phyloP scores from a whole-genome alignment of 2,113 vertebrate genomes.

The Panthera tigris region DNA sequence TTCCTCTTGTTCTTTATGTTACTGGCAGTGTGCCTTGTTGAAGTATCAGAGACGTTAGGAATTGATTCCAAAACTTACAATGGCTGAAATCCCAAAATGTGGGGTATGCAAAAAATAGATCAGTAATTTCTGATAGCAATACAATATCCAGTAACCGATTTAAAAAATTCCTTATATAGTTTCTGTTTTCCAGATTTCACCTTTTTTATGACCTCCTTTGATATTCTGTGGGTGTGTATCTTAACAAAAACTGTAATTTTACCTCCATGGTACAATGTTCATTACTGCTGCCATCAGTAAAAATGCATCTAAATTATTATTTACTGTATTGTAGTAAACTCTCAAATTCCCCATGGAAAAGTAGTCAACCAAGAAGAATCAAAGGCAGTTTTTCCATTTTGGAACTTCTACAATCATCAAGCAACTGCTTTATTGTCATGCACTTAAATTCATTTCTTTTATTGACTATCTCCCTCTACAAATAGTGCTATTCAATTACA shows the following conservation, averaged over 20 bases:
- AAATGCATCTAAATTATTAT: conserved; percentile 71
- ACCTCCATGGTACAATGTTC: not conserved
- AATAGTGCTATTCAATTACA: conserved; percentile 74
- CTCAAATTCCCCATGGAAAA: conserved; percentile 61
- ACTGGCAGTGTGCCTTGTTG: not conserved
- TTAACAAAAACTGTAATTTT: conserved; percentile 64
- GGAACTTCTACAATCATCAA: conserved; percentile 63
- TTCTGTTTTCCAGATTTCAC: conserved; percentile 38
- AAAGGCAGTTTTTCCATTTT: conserved; percentile 70
- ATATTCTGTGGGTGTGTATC: conserved; percentile 46
- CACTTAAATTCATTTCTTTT: conserved; percentile 77
- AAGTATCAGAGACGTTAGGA: not conserved
- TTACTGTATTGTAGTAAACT: conserved; percentile 49
- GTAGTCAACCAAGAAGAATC: conserved; percentile 2
- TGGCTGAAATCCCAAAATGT: not conserved
- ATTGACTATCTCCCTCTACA: conserved; percentile 72
- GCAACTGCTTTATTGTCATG: conserved; percentile 55
- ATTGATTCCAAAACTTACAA: not conserved
- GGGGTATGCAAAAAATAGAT: not conserved
- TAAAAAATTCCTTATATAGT: conserved; percentile 42
- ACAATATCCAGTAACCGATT: conserved; percentile 10
- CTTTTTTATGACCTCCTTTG: not conserved
- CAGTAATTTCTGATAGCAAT: not conserved
- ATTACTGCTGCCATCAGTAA: conserved; percentile 36
- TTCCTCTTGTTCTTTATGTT: not conserved